Base-by-base conservation (phyloP, 2,113 vertebrate genomes). In the Lagenorhynchus albirostris region DNA sequence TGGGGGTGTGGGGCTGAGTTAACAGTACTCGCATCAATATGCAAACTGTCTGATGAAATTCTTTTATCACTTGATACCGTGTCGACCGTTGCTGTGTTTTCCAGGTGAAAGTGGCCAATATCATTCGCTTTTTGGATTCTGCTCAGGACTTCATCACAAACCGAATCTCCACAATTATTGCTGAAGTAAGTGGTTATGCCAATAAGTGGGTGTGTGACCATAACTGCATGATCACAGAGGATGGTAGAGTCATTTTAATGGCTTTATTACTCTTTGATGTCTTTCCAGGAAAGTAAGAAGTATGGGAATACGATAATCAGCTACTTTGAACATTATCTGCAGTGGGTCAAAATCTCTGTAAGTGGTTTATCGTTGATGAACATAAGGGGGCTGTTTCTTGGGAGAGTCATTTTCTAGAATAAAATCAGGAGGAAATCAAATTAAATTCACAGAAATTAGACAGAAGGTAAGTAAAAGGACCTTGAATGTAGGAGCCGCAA, bases 321-420 rank as follows among this genome's bases (percentile, higher is more conserved):
- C 65, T 99, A 99, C 99, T 99, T 99, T 90, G 98, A 99, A 88
- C 99, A 99, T 6, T 99, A 99, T 74, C 80, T 99, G 33, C 98
- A 99, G 11, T 99, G 99, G 99, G 98, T 99, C 94, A 99, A 98
- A 96, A 98, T 98, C 29, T 98, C 99, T 25, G 99, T 99, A 98
- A 99, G 99, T 99, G 81, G 36, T 21, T 36, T 29, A 13, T 79
- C n/a, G 70, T 41, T 79, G 41, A 31, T 47, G 55, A 50, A 38
- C 47, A 3, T 33, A 33, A 25, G 25, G 63, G 20, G 8, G 0
- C 10, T 17, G 2, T 17, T 17, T 71, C 33, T 26, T 50, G 63
- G 26, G 23, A 55, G 1, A 29, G 55, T 85, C 14, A 3, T 79
- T n/a, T 77, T 79, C 36, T 21, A 68, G 63, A 71, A 36, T 84